These are phyloP conservation scores for Strigamia crassipes DNA, from an alignment of 2,888 invertebrate genomes.

Conservation along the genomic window DNA sequence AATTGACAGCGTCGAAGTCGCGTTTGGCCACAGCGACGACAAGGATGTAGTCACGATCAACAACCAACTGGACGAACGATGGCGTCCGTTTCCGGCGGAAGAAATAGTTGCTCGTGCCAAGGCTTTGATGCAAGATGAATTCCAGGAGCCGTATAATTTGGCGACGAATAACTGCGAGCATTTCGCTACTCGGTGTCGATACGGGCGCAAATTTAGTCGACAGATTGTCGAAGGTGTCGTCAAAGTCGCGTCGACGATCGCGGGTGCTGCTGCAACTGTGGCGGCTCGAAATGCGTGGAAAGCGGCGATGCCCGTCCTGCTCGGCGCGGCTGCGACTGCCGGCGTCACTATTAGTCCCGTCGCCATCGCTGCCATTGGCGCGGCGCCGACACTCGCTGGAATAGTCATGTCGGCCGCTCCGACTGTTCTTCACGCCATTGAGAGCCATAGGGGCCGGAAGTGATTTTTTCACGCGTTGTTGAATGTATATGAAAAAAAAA, in stretches of 20 bases:
- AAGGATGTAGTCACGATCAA: constrained; percentile 47
- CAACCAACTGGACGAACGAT: constrained; percentile 43
- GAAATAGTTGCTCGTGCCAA: constrained; percentile 44
- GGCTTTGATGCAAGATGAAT: constrained; percentile 3
- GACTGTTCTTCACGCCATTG: background rate
- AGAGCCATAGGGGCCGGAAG: background rate
- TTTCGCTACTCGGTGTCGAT: constrained; percentile 47
- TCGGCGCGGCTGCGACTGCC: background rate
- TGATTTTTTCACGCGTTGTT: background rate
- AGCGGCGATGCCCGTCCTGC: background rate
- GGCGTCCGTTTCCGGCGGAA: constrained; percentile 14
- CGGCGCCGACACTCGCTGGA: background rate
- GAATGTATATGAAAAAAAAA: background rate
- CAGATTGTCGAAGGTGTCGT: background rate
- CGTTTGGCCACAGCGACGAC: background rate
- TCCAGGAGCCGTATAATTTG: constrained; percentile 43
- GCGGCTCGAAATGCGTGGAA: background rate
- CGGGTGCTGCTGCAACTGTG: background rate
- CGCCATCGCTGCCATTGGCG: background rate
- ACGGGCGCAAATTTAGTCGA: constrained; percentile 35
- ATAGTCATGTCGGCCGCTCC: background rate
- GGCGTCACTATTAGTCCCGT: background rate
- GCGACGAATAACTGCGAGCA: constrained; percentile 49
- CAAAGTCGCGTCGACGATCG: background rate
- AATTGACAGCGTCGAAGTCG: constrained; percentile 1